Base-by-base conservation (phyloP, 2,113 vertebrate genomes). In the Sminthopsis crassicaudata region DNA sequence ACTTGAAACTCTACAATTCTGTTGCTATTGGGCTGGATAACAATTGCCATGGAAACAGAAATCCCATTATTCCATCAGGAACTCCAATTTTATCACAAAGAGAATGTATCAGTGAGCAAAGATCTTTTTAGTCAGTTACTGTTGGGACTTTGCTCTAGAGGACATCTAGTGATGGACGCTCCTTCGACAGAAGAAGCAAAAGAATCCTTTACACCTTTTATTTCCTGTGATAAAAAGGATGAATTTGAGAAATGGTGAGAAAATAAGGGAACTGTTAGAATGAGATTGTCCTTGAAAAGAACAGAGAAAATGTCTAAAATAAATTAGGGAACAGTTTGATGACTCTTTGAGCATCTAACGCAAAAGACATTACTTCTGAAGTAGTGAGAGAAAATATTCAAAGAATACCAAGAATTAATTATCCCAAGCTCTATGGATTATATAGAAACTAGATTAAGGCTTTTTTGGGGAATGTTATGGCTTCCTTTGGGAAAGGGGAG, bases 171-270 rank as follows among this genome's bases (percentile, higher is more conserved):
- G 24, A 57, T 95, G 53, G 24, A 0, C 30, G 97, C 96, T 96
- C 92, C 97, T 90, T 93, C 92, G 4, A 91, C 57, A 53, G 95
- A 93, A 95, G 96, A 97, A 52, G 50, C n/a, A 42, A 84, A 84
- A 42, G 67, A 84, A 42, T n/a, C 12, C n/a, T 19, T 23, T 19
- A 7, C 6, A 2, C 19, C 67, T 84, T 42, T 19, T 19, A 84
- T 6, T 42, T 19, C 67, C 19, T 12, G 8, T 8, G 67, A 7
- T 8, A 84, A 84, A 84, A 84, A 84, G n/a, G 67, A 84, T 42
- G 67, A 84, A 42, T 19, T 84, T 8, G 67, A 84, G 67, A 84
- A 84, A 84, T 84, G 67, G 67, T 84, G n/a, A 84, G 67, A 42
- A 84, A 84, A 42, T 19, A 84, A 84, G 67, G 19, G 67, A 84